Conservation (phyloP, 2,113 vertebrate genomes). For the Rhabdornis inornatus region DNA sequence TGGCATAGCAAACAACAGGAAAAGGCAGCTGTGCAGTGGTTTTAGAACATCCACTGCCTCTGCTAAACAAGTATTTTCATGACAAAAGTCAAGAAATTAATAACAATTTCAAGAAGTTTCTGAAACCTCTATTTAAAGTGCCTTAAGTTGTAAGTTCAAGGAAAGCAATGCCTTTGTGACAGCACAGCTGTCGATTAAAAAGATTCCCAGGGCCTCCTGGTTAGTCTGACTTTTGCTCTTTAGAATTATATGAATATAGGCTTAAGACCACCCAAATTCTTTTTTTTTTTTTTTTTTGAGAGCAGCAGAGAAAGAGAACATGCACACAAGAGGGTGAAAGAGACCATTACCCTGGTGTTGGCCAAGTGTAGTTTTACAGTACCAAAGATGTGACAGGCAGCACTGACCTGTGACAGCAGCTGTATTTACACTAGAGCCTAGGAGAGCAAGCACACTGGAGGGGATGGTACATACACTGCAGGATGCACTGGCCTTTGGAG, state of each 20-base stretch:
- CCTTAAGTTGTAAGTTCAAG: slow-evolving; percentile 29
- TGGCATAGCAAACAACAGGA: neutral
- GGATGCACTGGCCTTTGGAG: neutral
- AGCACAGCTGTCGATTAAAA: slow-evolving; percentile 42
- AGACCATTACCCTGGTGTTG: neutral
- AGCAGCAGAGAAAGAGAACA: neutral
- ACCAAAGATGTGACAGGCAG: neutral
- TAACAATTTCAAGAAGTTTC: slow-evolving; percentile 31
- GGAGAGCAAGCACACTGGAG: neutral
- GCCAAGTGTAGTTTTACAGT: slow-evolving; percentile 46
- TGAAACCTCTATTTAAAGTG: slow-evolving; percentile 43
- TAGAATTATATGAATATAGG: slow-evolving; percentile 46
- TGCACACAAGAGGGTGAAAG: neutral
- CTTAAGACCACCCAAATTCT: slow-evolving; percentile 53
- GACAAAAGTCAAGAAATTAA: slow-evolving; percentile 52
- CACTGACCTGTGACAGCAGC: slow-evolving; percentile 19
- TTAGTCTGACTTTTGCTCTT: slow-evolving; percentile 22
- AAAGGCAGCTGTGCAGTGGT: neutral
- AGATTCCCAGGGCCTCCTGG: slow-evolving; percentile 22
- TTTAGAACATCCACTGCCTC: neutral
- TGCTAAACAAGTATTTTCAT: slow-evolving; percentile 10
- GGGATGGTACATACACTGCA: neutral
- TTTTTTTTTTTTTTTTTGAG: neutral
- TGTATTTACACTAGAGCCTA: slow-evolving; percentile 41
- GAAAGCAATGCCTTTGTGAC: slow-evolving; percentile 13